Conservation (phyloP, 92 coral and sea anemone species). For the Hydrozoanthus gracilis region DNA sequence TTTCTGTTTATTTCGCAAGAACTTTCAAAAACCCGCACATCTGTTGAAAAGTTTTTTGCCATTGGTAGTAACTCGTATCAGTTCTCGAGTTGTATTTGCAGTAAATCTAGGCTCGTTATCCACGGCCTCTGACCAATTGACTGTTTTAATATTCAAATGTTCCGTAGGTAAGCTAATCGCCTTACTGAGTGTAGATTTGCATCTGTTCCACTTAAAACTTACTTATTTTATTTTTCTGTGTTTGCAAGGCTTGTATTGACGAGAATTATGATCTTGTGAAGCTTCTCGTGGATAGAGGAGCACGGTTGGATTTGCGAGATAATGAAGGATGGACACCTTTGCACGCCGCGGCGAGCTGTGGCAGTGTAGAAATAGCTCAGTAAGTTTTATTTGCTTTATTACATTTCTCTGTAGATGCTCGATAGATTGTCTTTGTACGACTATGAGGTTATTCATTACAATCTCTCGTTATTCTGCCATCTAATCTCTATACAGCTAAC, state of each 20-base stretch:
- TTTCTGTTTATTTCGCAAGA: slow-evolving; percentile 25
- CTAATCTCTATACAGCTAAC: slow-evolving; percentile 61
- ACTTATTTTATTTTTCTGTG: slow-evolving; percentile 52
- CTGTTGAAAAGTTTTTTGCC: slow-evolving; percentile 23
- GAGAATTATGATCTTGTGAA: slow-evolving; percentile 89
- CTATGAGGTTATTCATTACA: slow-evolving; percentile 46
- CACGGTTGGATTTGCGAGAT: slow-evolving; percentile 92
- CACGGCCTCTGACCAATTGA: slow-evolving; percentile 30
- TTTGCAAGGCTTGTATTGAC: slow-evolving; percentile 95
- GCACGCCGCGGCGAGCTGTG: slow-evolving; percentile 99
- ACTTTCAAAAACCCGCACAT: not conserved
- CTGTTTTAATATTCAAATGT: slow-evolving; percentile 61
- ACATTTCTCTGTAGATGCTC: slow-evolving; percentile 53
- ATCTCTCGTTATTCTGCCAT: slow-evolving; percentile 39
- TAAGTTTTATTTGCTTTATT: slow-evolving; percentile 73
- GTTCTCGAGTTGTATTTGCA: slow-evolving; percentile 40
- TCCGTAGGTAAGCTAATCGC: slow-evolving; percentile 55
- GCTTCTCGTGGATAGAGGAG: slow-evolving; percentile 88
- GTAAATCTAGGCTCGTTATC: slow-evolving; percentile 43
- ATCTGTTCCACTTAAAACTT: slow-evolving; percentile 67
- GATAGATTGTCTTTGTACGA: slow-evolving; percentile 48
- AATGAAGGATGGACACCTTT: slow-evolving; percentile 98
- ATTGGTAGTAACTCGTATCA: slow-evolving; percentile 43
- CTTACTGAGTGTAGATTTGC: slow-evolving; percentile 65
- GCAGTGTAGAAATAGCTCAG: slow-evolving; percentile 98